Evolutionary conservation across 2,113 vertebrate genomes (phyloP).

Genomic region (Aphyosemion australe): DNA sequence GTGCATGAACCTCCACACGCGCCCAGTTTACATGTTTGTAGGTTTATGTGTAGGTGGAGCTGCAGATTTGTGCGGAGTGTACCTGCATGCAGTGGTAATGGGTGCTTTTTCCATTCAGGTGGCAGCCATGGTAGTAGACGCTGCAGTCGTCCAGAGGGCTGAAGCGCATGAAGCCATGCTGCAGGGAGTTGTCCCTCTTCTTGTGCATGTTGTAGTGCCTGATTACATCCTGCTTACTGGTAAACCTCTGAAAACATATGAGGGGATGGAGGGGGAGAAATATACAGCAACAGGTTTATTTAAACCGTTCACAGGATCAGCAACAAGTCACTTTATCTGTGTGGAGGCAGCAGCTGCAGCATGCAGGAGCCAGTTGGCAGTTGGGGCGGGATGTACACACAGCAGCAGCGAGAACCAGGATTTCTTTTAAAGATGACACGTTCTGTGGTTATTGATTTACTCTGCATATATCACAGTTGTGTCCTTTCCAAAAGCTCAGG

Average conservation of each 20-base stretch:
- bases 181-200: conserved; percentile 98
- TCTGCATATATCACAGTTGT: conserved; percentile 52
- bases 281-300: conserved; percentile 77
- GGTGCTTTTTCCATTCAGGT: conserved; percentile 99
- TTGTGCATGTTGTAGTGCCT: conserved; percentile 99
- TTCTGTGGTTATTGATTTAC: conserved; percentile 64
- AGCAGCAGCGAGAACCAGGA: conserved; percentile 53
- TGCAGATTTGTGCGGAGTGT: conserved; percentile 43
- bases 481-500: conserved; percentile 43
- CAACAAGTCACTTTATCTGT: conserved; percentile 79
- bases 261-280: conserved; percentile 33
- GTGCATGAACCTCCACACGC: background rate
- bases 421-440: conserved; percentile 53
- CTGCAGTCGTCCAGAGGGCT: conserved; percentile 99
- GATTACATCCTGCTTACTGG: conserved; percentile 99
- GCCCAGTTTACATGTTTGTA: conserved; percentile 15
- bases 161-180: conserved; percentile 99
- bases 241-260: conserved; percentile 90
- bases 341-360: conserved; percentile 80
- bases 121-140: conserved; percentile 98
- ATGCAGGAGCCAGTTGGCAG: conserved; percentile 74
- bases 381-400: conserved; percentile 41
- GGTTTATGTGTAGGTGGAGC: conserved; percentile 21
- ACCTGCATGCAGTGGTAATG: conserved; percentile 99
- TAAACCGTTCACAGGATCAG: conserved; percentile 69